A percentile compares a stretch with the other conserved stretches of the same genome.
Conservation (phyloP, 2,888 invertebrate genomes). For the Stenodera caucasica region DNA sequence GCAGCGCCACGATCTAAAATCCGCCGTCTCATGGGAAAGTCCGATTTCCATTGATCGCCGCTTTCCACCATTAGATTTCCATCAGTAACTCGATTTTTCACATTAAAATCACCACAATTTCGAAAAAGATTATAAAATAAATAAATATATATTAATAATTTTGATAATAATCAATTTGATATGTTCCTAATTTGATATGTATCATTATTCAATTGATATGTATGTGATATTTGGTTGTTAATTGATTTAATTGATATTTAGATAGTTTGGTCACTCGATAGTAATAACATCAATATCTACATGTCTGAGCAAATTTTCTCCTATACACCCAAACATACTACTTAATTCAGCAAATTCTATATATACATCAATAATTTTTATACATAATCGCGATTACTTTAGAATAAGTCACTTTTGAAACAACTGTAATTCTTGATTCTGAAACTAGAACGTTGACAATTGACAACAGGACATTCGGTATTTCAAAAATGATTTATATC, state of each 20-base stretch:
- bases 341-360: conserved; percentile 35
- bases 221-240: conserved; percentile 8
- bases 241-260: neutral
- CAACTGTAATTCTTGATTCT: no score
- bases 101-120: no score
- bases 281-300: conserved; percentile 42
- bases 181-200: conserved; percentile 12
- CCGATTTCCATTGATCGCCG: no score
- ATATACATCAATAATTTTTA: neutral
- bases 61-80: no score
- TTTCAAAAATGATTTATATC: neutral
- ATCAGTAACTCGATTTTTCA: no score
- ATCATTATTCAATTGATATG: conserved; percentile 10
- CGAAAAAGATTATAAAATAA: neutral
- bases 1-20: no score
- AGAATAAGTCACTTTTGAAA: neutral
- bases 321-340: conserved; percentile 52
- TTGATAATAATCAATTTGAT: conserved; percentile 14
- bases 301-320: conserved; percentile 55
- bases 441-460: no score
- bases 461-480: no score
- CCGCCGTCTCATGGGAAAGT: no score
- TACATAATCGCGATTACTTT: neutral
- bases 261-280: neutral
- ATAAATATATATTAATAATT: neutral